These are phyloP conservation scores for Ricordea florida DNA, from an alignment of 92 coral and sea anemone species.

Conservation along the genomic window DNA sequence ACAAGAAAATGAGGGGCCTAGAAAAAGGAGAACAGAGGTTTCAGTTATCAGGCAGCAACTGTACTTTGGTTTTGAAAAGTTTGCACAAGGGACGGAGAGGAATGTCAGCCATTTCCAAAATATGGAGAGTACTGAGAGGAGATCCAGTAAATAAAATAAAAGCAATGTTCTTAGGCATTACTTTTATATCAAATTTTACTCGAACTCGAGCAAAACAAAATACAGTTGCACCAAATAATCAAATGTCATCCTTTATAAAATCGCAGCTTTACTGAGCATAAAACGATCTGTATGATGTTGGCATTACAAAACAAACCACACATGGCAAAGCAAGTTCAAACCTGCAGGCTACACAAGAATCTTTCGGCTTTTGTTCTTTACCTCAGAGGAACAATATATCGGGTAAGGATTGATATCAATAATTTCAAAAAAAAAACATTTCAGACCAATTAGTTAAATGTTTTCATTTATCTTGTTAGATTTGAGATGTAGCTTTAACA, in stretches of 20 bases:
- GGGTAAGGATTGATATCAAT: too few species aligned
- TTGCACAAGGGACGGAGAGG: background rate
- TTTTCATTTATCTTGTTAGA: too few species aligned
- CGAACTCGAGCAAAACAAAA: background rate
- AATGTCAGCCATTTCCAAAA: too few species aligned
- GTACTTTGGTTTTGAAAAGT: background rate
- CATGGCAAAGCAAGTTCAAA: background rate
- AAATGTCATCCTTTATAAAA: slow-evolving; percentile 8
- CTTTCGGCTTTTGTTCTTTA: too few species aligned
- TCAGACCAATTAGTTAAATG: too few species aligned
- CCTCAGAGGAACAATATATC: too few species aligned
- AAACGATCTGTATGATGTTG: background rate
- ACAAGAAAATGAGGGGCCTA: slow-evolving; percentile 83
- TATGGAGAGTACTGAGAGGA: too few species aligned
- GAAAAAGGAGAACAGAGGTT: slow-evolving; percentile 89
- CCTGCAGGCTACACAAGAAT: slow-evolving; percentile 29
- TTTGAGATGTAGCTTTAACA: too few species aligned
- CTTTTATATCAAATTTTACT: background rate
- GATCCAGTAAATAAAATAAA: too few species aligned
- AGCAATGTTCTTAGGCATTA: too few species aligned
- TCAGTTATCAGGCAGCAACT: slow-evolving; percentile 49
- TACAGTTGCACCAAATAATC: slow-evolving; percentile 28
- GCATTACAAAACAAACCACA: slow-evolving; percentile 21
- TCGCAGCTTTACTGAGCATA: background rate
- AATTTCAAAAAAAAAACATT: too few species aligned